Percentiles rank a stretch among this genome's conserved stretches.
These are phyloP conservation scores for Seladonia tumulorum DNA, from an alignment of 2,888 invertebrate genomes.

Conservation along the genomic window DNA sequence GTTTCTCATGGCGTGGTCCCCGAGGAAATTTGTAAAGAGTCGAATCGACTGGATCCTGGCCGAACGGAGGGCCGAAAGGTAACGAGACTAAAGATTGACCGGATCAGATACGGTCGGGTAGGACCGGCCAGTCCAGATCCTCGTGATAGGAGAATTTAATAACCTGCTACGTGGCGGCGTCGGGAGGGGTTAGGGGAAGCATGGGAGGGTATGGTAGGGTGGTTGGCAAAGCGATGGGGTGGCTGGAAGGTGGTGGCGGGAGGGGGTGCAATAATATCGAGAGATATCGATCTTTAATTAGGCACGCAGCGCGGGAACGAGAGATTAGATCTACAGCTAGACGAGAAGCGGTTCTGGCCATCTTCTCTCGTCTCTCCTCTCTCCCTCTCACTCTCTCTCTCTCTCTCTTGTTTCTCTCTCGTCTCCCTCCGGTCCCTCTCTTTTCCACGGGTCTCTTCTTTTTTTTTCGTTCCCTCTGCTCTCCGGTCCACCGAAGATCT, in stretches of 20 bases:
- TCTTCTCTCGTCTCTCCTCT: conserved; percentile 59
- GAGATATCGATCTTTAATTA: conserved; percentile 85
- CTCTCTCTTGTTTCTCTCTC: conserved; percentile 39
- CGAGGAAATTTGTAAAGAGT: conserved; percentile 64
- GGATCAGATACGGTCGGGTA: conserved; percentile 79
- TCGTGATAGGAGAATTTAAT: conserved; percentile 83
- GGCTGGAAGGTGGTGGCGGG: conserved; percentile 58
- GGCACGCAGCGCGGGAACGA: conserved; percentile 83
- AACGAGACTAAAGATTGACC: conserved; percentile 79
- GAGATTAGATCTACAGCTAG: conserved; percentile 81
- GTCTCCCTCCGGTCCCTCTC: conserved; percentile 26
- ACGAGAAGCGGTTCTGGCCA: conserved; percentile 75
- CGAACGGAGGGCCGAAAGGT: conserved; percentile 71
- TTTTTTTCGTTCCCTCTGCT: conserved; percentile 13
- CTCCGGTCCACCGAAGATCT: conserved; percentile 43
- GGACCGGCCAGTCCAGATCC: conserved; percentile 82
- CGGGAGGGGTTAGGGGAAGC: neutral
- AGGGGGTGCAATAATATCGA: conserved; percentile 83
- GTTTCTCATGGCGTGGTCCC: conserved; percentile 40
- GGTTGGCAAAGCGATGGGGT: conserved; percentile 42
- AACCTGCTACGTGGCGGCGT: conserved; percentile 78
- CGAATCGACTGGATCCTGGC: conserved; percentile 55
- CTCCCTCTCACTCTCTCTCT: conserved; percentile 33
- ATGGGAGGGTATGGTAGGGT: conserved; percentile 12
- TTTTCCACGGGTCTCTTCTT: conserved; percentile 2